A percentile compares a stretch with the other conserved stretches of the same genome.
Conservation (phyloP, 2,797 vertebrate species). For the Acrossocheilus fasciatus region DNA sequence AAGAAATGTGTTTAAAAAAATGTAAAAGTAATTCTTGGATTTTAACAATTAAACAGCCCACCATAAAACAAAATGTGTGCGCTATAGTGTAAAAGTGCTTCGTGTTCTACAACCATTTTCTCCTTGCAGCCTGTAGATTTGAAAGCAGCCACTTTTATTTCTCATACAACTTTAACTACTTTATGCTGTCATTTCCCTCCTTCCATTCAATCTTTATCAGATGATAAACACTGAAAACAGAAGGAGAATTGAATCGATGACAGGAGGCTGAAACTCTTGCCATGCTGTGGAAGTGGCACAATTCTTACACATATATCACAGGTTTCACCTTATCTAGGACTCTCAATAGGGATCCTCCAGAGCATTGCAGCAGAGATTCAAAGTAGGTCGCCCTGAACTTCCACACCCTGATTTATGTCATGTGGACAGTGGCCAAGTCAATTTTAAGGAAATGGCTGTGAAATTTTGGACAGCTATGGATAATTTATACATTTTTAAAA, state of each 20-base stretch:
- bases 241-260: slow-evolving; percentile 18
- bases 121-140: background rate
- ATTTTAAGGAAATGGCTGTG: slow-evolving; percentile 68
- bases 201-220: slow-evolving; percentile 46
- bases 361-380: slow-evolving; percentile 66
- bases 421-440: slow-evolving; percentile 73
- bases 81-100: background rate
- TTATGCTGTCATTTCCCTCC: slow-evolving; percentile 27
- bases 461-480: slow-evolving; percentile 67
- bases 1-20: background rate
- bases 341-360: slow-evolving; percentile 61
- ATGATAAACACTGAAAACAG: slow-evolving; percentile 30
- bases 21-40: background rate
- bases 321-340: slow-evolving; percentile 56
- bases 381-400: slow-evolving; percentile 72
- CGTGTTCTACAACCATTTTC: background rate
- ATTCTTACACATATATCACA: slow-evolving; percentile 60
- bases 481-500: slow-evolving; percentile 68
- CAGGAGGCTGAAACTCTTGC: slow-evolving; percentile 9
- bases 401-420: slow-evolving; percentile 73
- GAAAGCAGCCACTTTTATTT: slow-evolving; percentile 5
- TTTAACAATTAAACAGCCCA: background rate
- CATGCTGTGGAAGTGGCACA: slow-evolving; percentile 39
- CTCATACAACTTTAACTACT: background rate
- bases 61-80: background rate